Conservation (phyloP, 2,888 invertebrate genomes). For the Metellina segmentata region DNA sequence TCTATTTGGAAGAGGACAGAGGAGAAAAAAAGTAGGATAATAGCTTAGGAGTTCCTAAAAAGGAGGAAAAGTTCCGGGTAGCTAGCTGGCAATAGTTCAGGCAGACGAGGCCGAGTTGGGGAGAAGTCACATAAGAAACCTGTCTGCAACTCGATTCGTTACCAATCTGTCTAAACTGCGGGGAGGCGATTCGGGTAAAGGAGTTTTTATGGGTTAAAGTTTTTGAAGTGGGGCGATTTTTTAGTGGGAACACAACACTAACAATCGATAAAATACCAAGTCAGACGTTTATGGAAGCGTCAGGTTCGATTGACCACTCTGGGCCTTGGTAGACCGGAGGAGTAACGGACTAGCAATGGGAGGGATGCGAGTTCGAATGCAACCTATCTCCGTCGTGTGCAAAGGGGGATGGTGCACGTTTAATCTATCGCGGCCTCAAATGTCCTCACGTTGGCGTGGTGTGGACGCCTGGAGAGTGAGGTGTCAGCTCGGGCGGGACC, state of each 20-base stretch:
- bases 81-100: slow-evolving; percentile 40
- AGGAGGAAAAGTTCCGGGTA: neutral
- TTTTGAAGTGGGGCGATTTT: neutral
- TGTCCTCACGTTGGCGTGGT: too few relatives aligned
- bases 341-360: too few relatives aligned
- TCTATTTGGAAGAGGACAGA: neutral
- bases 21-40: slow-evolving; percentile 3
- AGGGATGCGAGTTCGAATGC: too few relatives aligned
- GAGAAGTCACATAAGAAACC: neutral
- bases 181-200: neutral
- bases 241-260: neutral
- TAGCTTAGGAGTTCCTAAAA: slow-evolving; percentile 7
- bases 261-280: too few relatives aligned
- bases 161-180: neutral
- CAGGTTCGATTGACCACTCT: neutral
- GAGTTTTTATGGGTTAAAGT: neutral
- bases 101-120: neutral
- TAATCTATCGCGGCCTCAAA: too few relatives aligned
- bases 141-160: neutral
- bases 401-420: too few relatives aligned
- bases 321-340: too few relatives aligned
- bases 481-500: too few relatives aligned
- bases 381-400: too few relatives aligned
- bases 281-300: neutral
- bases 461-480: too few relatives aligned